phyloP scores from a whole-genome alignment of 2,797 vertebrate species.

The Chaenodraco wilsoni region DNA sequence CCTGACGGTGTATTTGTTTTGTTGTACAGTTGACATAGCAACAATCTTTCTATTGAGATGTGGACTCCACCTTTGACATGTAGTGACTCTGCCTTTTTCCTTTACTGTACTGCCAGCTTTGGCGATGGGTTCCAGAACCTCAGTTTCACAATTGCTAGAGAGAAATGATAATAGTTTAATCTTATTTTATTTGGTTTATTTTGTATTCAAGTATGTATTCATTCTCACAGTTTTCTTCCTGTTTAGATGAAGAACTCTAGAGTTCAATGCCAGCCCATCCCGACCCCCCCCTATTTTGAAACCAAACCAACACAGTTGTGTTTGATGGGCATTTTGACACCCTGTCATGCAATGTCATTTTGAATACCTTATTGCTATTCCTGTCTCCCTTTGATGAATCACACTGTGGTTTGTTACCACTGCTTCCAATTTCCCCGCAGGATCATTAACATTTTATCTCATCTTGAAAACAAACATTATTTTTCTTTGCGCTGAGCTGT shows the following conservation, averaged over 20 bases:
- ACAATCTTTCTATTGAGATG: too few relatives aligned
- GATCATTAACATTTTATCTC: constrained; percentile 31
- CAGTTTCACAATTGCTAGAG: too few relatives aligned
- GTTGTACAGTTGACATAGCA: too few relatives aligned
- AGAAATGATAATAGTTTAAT: not conserved
- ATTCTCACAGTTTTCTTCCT: not conserved
- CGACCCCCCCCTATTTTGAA: not conserved
- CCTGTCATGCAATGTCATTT: not conserved
- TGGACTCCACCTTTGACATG: too few relatives aligned
- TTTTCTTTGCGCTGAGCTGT: constrained; percentile 5
- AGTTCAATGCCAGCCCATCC: not conserved
- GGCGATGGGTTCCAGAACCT: too few relatives aligned
- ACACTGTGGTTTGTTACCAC: not conserved
- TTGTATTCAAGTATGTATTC: not conserved
- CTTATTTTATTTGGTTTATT: too few relatives aligned
- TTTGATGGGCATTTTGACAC: not conserved
- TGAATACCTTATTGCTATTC: not conserved
- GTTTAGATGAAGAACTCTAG: not conserved
- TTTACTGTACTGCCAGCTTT: too few relatives aligned
- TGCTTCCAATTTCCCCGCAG: not conserved
- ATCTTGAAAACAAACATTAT: constrained; percentile 12
- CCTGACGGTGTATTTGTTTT: too few relatives aligned
- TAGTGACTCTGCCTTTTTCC: too few relatives aligned
- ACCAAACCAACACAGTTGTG: not conserved
- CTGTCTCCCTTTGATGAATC: constrained; percentile 6